Base-by-base conservation (phyloP, 2,113 vertebrate genomes). In the Nothocercus julius region DNA sequence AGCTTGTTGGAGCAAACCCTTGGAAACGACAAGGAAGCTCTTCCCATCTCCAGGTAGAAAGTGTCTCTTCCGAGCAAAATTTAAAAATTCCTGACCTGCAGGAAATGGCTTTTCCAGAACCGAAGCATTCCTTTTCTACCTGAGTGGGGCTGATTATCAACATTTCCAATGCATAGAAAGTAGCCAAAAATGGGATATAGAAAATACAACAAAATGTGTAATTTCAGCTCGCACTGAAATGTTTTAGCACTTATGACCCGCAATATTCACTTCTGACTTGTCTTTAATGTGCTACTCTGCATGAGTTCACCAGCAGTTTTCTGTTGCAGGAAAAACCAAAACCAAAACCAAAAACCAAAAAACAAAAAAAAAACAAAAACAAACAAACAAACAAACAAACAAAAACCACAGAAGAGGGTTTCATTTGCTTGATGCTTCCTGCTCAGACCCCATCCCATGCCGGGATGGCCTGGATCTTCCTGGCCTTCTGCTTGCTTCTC, bases 91-190 rank as follows among this genome's bases (percentile, higher is more conserved):
- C 66, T 3, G 1, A 47, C 40, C 17, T 56, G 40, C n/a, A 74
- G 45, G 45, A 40, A 82, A 72, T 30, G 30, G 51, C 30, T 58
- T 63, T 54, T 67, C 40, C 69, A 72, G 82, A 63, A 63, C 20
- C 20, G 42, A 75, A 85, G n/a, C 21, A 22, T 30, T 53, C 30
- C 28, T 59, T 1, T 74, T 77, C 49, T 45, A 54, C 72, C 72
- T n/a, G 32, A 74, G 34, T 24, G 36, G 7, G 4, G 27, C 69
- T 54, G n/a, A 2, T 30, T 1, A 45, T 22, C 36, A 27, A 0
- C 16, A 5, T 9, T 13, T 11, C 19, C 59, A 53, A 32, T 34
- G 38, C 80, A 51, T 19, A 44, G 76, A 63, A 36, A 0, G 0
- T 15, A 78, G 27, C 38, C 42, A 20, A 77, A 79, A 79, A 3